These are phyloP conservation scores for Notocelia uddmanniana DNA, from an alignment of 2,888 invertebrate species.

Conservation along the genomic window DNA sequence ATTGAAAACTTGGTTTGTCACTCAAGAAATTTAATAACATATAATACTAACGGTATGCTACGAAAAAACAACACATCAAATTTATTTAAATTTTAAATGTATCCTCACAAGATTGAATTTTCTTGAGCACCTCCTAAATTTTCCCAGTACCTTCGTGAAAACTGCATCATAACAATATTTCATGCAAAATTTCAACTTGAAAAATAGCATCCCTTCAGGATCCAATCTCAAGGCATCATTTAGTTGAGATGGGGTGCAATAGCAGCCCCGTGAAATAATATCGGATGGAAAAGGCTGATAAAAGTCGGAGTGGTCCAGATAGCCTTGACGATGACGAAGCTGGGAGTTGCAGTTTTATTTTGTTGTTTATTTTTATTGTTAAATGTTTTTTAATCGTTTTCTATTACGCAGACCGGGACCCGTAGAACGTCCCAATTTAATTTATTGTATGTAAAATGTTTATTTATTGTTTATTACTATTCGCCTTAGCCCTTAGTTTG, in stretches of 20 bases:
- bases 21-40: too few relatives aligned
- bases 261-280: constrained; percentile 60
- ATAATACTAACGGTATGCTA: too few relatives aligned
- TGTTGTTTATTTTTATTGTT: neutral
- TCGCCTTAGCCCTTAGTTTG: too few relatives aligned
- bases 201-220: constrained; percentile 53
- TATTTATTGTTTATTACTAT: too few relatives aligned
- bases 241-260: constrained; percentile 64
- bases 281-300: constrained; percentile 65
- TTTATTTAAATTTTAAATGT: neutral
- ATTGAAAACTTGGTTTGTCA: too few relatives aligned
- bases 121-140: constrained; percentile 19
- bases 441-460: too few relatives aligned
- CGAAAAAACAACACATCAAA: neutral
- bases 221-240: constrained; percentile 55
- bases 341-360: constrained; percentile 9
- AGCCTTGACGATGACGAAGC: constrained; percentile 29
- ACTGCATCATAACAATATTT: constrained; percentile 52
- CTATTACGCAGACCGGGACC: too few relatives aligned
- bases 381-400: too few relatives aligned
- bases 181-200: constrained; percentile 69
- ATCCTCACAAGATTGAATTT: constrained; percentile 4
- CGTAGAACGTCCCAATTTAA: too few relatives aligned
- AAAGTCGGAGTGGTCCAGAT: constrained; percentile 56
- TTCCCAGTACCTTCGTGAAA: constrained; percentile 12